phyloP scores from a whole-genome alignment of 2,113 vertebrate genomes.

The Myotis lucifugus region DNA sequence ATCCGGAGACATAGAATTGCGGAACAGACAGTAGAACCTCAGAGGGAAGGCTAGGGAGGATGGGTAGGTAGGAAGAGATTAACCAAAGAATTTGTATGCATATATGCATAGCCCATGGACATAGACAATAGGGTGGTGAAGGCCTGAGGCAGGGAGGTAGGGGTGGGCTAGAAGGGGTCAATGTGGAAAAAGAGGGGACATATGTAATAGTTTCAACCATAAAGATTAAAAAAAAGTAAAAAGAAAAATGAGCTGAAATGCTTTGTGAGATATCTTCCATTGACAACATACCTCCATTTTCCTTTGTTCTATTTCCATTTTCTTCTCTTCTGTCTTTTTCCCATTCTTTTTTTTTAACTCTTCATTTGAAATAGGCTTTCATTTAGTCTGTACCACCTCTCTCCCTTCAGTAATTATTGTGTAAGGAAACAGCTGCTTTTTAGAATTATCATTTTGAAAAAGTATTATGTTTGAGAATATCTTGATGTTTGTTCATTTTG shows the following conservation, averaged over 20 bases:
- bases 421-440: neutral
- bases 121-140: too few species aligned
- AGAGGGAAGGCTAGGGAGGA: too few species aligned
- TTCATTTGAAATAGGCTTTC: neutral
- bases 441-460: neutral
- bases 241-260: neutral
- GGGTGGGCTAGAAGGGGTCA: too few species aligned
- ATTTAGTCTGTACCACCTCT: neutral
- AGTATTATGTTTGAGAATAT: neutral
- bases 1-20: too few species aligned
- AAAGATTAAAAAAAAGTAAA: too few species aligned
- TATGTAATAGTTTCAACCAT: too few species aligned
- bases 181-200: too few species aligned
- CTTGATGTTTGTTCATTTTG: neutral
- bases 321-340: neutral
- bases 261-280: neutral
- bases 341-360: neutral
- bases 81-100: too few species aligned
- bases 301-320: neutral
- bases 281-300: neutral
- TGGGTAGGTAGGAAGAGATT: too few species aligned
- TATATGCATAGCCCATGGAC: too few species aligned
- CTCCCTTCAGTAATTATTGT: neutral
- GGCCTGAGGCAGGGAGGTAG: too few species aligned
- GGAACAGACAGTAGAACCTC: too few species aligned